Evolutionary conservation across 2,797 vertebrate species (phyloP).

Genomic region (Limosa lapponica): DNA sequence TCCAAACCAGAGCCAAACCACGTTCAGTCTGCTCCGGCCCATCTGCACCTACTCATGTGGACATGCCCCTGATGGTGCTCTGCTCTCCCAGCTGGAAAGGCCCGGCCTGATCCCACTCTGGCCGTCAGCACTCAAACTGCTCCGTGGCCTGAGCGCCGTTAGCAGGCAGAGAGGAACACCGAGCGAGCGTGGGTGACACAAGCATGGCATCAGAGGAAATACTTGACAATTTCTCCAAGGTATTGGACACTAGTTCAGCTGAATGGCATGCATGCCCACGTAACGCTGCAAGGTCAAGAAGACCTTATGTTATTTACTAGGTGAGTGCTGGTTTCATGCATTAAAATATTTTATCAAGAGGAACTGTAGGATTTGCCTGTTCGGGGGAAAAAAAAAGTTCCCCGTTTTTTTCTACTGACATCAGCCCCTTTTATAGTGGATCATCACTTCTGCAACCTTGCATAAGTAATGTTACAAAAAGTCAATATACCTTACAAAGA

Average conservation of each 20-base stretch:
- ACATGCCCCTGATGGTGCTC: slow-evolving; percentile 28
- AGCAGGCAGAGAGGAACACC: neutral
- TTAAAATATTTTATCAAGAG: neutral
- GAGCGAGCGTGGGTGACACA: neutral
- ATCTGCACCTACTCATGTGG: slow-evolving; percentile 48
- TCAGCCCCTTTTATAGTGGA: neutral
- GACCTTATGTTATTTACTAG: neutral
- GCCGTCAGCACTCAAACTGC: slow-evolving; percentile 19
- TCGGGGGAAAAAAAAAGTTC: neutral
- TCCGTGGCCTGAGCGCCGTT: accelerated
- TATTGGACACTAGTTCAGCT: slow-evolving; percentile 22
- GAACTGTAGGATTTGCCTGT: neutral
- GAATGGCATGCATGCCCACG: neutral
- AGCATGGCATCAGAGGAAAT: slow-evolving; percentile 40
- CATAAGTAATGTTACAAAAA: neutral
- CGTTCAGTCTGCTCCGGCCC: neutral
- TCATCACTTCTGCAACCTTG: neutral
- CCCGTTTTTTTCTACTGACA: neutral
- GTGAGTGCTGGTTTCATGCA: neutral
- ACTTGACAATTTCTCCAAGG: slow-evolving; percentile 54
- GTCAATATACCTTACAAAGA: neutral
- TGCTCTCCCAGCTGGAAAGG: neutral
- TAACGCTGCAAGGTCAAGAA: neutral
- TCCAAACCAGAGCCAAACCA: slow-evolving; percentile 10
- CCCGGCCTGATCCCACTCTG: neutral